Evolutionary conservation across 2,797 vertebrate genomes (phyloP).

Genomic region (Macrochelys suwanniensis): DNA sequence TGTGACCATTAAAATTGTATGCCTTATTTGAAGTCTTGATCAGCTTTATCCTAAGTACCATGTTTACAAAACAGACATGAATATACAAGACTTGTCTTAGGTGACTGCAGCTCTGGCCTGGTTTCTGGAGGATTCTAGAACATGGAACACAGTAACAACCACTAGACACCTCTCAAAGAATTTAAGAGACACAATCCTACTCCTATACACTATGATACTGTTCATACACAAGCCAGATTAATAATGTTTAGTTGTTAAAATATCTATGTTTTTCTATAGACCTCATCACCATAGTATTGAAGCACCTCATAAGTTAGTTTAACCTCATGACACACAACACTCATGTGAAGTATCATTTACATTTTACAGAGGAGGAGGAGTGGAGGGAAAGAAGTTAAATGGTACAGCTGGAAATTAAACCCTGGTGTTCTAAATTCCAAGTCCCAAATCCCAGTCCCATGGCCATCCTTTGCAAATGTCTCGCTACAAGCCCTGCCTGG

Average conservation of each 20-base stretch:
- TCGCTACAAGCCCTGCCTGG: not conserved
- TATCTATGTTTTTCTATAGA: not conserved
- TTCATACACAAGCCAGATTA: not conserved
- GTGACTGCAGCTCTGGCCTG: not conserved
- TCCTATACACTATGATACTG: not conserved
- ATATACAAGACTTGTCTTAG: not conserved
- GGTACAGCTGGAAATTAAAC: not conserved
- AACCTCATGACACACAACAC: not conserved
- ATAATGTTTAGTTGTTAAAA: not conserved
- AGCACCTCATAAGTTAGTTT: not conserved
- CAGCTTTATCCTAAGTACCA: not conserved
- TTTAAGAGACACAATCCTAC: not conserved
- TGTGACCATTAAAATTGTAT: too few species aligned
- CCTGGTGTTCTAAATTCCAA: not conserved
- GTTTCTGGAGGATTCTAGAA: not conserved
- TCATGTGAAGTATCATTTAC: not conserved
- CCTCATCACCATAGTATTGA: not conserved
- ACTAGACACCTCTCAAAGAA: not conserved
- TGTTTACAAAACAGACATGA: not conserved
- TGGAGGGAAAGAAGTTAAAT: not conserved
- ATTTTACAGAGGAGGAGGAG: not conserved
- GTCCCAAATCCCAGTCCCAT: not conserved
- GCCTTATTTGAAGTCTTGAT: not conserved
- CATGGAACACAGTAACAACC: not conserved
- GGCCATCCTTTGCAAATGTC: not conserved